phyloP scores from a whole-genome alignment of 2,113 vertebrate genomes.

The Baryphthengus martii region DNA sequence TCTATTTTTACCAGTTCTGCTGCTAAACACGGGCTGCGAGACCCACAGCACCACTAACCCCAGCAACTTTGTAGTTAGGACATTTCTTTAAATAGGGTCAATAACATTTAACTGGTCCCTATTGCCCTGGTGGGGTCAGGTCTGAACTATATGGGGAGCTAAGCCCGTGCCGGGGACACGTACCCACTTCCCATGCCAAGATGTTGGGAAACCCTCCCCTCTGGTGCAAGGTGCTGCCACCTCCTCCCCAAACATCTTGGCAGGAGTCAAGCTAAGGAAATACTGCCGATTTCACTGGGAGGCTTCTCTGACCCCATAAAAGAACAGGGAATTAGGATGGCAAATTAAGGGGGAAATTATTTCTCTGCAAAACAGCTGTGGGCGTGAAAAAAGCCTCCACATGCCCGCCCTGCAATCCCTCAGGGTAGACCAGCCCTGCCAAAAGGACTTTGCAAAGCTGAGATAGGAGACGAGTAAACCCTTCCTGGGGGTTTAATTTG shows the following conservation, averaged over 20 bases:
- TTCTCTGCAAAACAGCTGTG: not conserved
- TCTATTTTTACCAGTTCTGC: conserved; percentile 41
- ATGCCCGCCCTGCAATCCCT: not conserved
- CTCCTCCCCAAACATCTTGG: not conserved
- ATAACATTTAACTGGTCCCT: not conserved
- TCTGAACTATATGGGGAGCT: rapidly evolving
- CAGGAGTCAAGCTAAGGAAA: not conserved
- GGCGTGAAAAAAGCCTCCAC: not conserved
- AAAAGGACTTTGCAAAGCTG: not conserved
- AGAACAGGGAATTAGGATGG: not conserved
- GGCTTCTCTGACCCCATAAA: not conserved
- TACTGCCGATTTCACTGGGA: not conserved
- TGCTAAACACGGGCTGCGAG: not conserved
- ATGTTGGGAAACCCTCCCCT: not conserved
- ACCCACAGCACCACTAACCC: conserved; percentile 60
- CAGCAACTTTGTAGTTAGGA: conserved; percentile 12
- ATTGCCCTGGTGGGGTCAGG: not conserved
- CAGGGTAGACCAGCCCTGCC: not conserved
- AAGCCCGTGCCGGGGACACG: rapidly evolving
- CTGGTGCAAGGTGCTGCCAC: not conserved
- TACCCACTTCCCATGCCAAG: rapidly evolving
- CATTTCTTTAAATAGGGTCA: not conserved
- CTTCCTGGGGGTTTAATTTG: not conserved
- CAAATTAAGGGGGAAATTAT: not conserved
- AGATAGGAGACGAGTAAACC: not conserved